Conservation (phyloP, 2,888 invertebrate genomes). For the Celastrina argiolus region DNA sequence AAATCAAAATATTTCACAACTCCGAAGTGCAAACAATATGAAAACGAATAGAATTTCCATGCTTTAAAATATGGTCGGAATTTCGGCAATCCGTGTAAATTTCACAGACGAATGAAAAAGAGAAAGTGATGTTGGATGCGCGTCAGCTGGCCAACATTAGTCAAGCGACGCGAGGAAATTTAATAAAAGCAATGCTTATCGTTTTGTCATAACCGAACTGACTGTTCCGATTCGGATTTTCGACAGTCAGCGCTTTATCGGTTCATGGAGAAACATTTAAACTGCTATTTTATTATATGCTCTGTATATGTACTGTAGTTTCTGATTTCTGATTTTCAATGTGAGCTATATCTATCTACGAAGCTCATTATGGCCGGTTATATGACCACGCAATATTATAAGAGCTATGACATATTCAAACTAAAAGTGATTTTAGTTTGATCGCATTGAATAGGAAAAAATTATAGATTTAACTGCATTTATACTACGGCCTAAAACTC, state of each 20-base stretch:
- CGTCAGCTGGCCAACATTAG: constrained; percentile 73
- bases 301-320: too few species aligned
- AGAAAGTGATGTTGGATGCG: constrained; percentile 57
- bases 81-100: constrained; percentile 46
- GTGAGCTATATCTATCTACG: too few species aligned
- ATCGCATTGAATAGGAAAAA: too few species aligned
- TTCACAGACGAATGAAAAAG: constrained; percentile 53
- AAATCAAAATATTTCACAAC: not conserved
- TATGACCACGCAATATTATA: too few species aligned
- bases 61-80: not conserved
- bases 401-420: too few species aligned
- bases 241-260: not conserved
- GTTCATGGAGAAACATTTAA: not conserved
- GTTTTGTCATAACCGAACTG: constrained; percentile 42
- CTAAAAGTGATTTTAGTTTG: too few species aligned
- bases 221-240: constrained; percentile 17
- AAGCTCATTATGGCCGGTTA: too few species aligned
- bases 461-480: too few species aligned
- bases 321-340: too few species aligned
- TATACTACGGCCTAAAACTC: too few species aligned
- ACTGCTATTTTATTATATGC: not conserved
- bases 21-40: not conserved
- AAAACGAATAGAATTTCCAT: not conserved
- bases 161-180: constrained; percentile 72
- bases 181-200: constrained; percentile 70